Conservation (phyloP, 2,888 invertebrate species). For the Protodeltote pygarga region DNA sequence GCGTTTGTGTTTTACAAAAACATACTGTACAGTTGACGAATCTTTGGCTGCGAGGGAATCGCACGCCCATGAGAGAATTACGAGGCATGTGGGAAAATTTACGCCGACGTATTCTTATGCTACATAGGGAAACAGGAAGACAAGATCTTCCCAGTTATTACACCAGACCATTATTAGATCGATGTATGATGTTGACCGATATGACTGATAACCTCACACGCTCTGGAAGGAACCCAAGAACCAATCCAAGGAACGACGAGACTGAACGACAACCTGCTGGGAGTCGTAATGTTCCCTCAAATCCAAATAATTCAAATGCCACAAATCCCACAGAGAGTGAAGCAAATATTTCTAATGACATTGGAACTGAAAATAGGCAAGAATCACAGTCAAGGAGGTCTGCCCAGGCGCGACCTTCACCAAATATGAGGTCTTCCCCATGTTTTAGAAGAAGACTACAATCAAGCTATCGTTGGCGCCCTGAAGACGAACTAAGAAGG, state of each 20-base stretch:
- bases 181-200: constrained; percentile 79
- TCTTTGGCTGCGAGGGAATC: constrained; percentile 77
- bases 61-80: constrained; percentile 85
- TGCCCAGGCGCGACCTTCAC: constrained; percentile 53
- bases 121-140: constrained; percentile 81
- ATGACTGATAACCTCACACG: constrained; percentile 68
- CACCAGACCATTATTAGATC: constrained; percentile 75
- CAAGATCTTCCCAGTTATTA: constrained; percentile 74
- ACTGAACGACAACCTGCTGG: constrained; percentile 49
- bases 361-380: constrained; percentile 38
- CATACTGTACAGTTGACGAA: constrained; percentile 73
- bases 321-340: constrained; percentile 47
- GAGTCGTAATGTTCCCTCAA: constrained; percentile 44
- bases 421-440: constrained; percentile 57
- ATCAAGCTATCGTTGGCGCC: constrained; percentile 68
- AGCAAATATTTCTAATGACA: constrained; percentile 47
- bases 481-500: constrained; percentile 71
- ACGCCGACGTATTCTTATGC: constrained; percentile 85
- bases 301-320: constrained; percentile 36
- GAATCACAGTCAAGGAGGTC: constrained; percentile 42
- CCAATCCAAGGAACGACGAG: constrained; percentile 56
- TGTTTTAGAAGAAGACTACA: constrained; percentile 65
- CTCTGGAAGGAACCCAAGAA: constrained; percentile 48
- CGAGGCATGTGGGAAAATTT: constrained; percentile 89
- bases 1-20: constrained; percentile 73